These are phyloP conservation scores for Deilephila porcellus DNA, from an alignment of 2,888 invertebrate genomes.

Conservation along the genomic window DNA sequence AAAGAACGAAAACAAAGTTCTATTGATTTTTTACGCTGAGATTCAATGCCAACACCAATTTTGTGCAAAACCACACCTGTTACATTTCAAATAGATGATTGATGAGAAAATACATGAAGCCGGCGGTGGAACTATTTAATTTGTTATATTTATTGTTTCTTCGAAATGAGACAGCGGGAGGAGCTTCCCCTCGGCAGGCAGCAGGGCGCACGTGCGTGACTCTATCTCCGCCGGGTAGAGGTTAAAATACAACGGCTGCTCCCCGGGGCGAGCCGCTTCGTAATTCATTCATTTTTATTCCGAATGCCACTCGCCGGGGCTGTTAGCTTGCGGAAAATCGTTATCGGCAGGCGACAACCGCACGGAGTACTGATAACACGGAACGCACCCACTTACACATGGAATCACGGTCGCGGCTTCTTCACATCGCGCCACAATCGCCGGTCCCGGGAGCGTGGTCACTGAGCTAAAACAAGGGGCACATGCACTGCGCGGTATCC, in stretches of 20 bases:
- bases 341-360: slow-evolving; percentile 64
- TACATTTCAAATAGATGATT: slow-evolving; percentile 57
- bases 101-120: slow-evolving; percentile 37
- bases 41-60: slow-evolving; percentile 60
- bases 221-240: slow-evolving; percentile 66
- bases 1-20: neutral
- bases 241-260: slow-evolving; percentile 68
- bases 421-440: slow-evolving; percentile 86
- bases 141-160: slow-evolving; percentile 53
- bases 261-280: slow-evolving; percentile 57
- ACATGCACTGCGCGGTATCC: slow-evolving; percentile 83
- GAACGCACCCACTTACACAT: slow-evolving; percentile 82
- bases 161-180: slow-evolving; percentile 53
- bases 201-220: slow-evolving; percentile 75
- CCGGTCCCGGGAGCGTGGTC: slow-evolving; percentile 87
- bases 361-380: slow-evolving; percentile 64
- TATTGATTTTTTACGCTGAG: slow-evolving; percentile 36
- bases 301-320: slow-evolving; percentile 60
- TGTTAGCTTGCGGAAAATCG: slow-evolving; percentile 67
- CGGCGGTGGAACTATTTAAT: slow-evolving; percentile 44
- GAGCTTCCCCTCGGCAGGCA: slow-evolving; percentile 56
- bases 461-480: slow-evolving; percentile 83
- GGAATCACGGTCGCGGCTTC: slow-evolving; percentile 77
- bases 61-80: slow-evolving; percentile 70
- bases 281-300: slow-evolving; percentile 75